Conservation (phyloP, 2,888 invertebrate species). For the Ceramica pisi region DNA sequence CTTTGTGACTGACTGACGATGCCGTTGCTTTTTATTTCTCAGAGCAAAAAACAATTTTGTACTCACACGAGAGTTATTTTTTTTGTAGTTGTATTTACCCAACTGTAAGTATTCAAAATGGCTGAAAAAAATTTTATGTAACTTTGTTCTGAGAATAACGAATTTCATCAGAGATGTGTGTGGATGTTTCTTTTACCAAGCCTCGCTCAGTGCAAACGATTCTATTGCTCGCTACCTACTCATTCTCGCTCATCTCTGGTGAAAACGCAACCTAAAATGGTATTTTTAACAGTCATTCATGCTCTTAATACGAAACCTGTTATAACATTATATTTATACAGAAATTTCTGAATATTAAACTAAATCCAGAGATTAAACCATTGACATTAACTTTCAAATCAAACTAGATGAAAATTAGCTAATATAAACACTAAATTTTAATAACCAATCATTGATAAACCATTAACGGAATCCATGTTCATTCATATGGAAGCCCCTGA, state of each 20-base stretch:
- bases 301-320: background rate
- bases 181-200: no score
- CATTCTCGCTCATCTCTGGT: no score
- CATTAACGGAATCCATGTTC: slow-evolving; percentile 7
- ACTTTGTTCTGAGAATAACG: background rate
- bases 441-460: slow-evolving; percentile 30
- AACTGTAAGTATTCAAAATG: slow-evolving; percentile 22
- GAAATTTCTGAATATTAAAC: background rate
- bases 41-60: slow-evolving; percentile 44
- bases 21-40: slow-evolving; percentile 36
- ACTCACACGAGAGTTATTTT: slow-evolving; percentile 19
- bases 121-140: slow-evolving; percentile 1
- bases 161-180: no score
- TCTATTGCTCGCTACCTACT: no score
- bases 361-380: slow-evolving; percentile 3
- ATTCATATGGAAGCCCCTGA: slow-evolving; percentile 15
- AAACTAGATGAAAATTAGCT: background rate
- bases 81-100: slow-evolving; percentile 23
- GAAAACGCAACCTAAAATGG: no score
- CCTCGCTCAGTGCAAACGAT: no score
- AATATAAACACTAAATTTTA: background rate
- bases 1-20: slow-evolving; percentile 52
- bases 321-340: background rate
- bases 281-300: background rate
- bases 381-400: background rate